A percentile compares a stretch with the other conserved stretches of the same genome.
These are phyloP conservation scores for Hyaena hyaena DNA, from an alignment of 2,113 vertebrate genomes.

Conservation along the genomic window DNA sequence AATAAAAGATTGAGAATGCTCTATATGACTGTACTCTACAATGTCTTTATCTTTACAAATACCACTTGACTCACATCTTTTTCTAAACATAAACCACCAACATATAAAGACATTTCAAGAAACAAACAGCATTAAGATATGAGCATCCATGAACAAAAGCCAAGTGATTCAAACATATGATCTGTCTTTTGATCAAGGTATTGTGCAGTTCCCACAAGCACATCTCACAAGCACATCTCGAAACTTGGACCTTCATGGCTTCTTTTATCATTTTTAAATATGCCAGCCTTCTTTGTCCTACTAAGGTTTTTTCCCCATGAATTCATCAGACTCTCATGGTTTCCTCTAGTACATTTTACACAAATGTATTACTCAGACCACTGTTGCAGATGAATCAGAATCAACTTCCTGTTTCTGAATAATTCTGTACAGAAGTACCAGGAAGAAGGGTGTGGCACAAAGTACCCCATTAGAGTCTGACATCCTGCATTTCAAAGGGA, in stretches of 20 bases:
- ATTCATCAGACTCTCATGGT: background rate
- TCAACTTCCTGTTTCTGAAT: conserved; percentile 64
- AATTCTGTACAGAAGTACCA: conserved; percentile 49
- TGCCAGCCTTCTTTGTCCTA: background rate
- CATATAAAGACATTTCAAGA: background rate
- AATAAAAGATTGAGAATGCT: background rate
- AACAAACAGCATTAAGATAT: background rate
- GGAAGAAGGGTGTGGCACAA: conserved; percentile 16
- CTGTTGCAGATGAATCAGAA: conserved; percentile 60
- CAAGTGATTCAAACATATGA: background rate
- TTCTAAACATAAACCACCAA: background rate
- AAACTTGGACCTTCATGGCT: background rate
- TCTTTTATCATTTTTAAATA: conserved; percentile 31
- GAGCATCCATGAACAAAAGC: background rate
- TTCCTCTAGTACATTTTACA: conserved; percentile 53
- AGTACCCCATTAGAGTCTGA: background rate
- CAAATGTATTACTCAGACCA: conserved; percentile 55
- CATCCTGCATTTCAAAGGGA: conserved; percentile 61
- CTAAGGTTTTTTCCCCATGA: background rate
- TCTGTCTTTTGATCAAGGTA: conserved; percentile 21
- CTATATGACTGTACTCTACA: background rate
- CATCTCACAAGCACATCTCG: background rate
- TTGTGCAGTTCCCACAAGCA: background rate
- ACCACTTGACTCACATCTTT: background rate
- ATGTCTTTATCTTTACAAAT: background rate